Base-by-base conservation (phyloP, 1,140 invertebrate species). In the Macrocentrus cingulum region DNA sequence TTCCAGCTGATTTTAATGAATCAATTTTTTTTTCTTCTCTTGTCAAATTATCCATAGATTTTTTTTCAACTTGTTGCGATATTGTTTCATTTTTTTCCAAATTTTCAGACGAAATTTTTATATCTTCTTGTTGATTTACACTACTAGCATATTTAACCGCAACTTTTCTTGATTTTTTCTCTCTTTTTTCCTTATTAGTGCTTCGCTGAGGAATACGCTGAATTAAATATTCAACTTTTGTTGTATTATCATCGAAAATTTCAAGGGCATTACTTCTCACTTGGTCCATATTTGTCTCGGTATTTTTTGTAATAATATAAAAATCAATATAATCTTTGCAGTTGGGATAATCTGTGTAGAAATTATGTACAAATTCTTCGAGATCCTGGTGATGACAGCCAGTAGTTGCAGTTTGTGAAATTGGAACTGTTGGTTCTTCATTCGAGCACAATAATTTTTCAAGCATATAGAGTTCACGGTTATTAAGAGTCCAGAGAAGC, bases 381-480 rank as follows among this genome's bases (percentile, higher is more conserved):
- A 87, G 81, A 57, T 87, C 85, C 7, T 80, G 78, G 36, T 76
- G n/a, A n/a, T n/a, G 77, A 56, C 74, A 76, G 7, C 22, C 68
- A 49, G 53, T 67, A 57, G 42, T 72, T 20, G 53, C 65, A 48
- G 76, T 81, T 67, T 63, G 77, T 5, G 62, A 72, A 56, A 56
- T 75, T 54, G 62, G 81, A 70, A 60, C 80, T 53, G 62, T 79
- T 54, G 79, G 86, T 55, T 95, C 91, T 69, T 97, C 94, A 62
- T 91, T 89, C 58, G 92, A 95, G 72, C 95, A 97, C 7, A 98
- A 77, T 45, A 95, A 76, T 66, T 92, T 90, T 73, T 97, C 94
- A 23, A 97, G 74, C 56, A 89, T 87, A 67, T 85, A 84, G 41
- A 97, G 78, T 77, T 98, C 95, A 23, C 85, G 82, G 34, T 88